Evolutionary conservation across 1,140 invertebrate genomes (phyloP).

Genomic region (Steinernema feltiae): DNA sequence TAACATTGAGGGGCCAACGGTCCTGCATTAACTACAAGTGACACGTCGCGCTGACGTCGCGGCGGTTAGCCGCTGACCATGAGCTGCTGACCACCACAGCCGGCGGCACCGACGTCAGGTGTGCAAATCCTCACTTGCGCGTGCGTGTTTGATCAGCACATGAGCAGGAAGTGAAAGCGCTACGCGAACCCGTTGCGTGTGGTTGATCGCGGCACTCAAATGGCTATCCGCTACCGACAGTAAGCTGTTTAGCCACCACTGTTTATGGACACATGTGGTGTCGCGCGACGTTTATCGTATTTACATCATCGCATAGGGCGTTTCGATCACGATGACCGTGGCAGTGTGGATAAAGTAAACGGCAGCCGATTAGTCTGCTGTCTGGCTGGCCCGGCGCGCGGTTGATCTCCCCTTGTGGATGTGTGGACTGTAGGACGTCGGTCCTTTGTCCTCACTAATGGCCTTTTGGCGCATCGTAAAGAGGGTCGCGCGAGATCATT

Average conservation of each 20-base stretch:
- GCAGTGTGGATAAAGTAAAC: background rate
- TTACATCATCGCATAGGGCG: background rate
- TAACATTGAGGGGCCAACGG: background rate
- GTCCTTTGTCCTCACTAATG: background rate
- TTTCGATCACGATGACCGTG: background rate
- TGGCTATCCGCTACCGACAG: too few relatives aligned
- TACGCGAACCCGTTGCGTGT: too few relatives aligned
- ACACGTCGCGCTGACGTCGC: too few relatives aligned
- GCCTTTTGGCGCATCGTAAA: background rate
- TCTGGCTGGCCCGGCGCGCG: background rate
- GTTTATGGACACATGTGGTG: slow-evolving; percentile 11
- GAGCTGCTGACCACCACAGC: background rate
- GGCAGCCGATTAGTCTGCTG: background rate
- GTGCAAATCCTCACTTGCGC: background rate
- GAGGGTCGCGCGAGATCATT: background rate
- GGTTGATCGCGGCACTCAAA: too few relatives aligned
- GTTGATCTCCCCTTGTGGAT: background rate
- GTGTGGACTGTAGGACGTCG: too few relatives aligned
- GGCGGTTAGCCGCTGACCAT: too few relatives aligned
- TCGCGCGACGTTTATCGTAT: background rate
- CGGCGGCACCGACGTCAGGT: background rate
- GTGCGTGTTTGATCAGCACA: slow-evolving; percentile 2
- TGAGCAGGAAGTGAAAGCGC: background rate
- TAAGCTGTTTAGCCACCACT: too few relatives aligned
- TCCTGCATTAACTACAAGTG: background rate